Evolutionary conservation across 2,797 vertebrate species (phyloP), one percentile per base, ranked within the genome.

Genomic region (Macropodus opercularis): DNA sequence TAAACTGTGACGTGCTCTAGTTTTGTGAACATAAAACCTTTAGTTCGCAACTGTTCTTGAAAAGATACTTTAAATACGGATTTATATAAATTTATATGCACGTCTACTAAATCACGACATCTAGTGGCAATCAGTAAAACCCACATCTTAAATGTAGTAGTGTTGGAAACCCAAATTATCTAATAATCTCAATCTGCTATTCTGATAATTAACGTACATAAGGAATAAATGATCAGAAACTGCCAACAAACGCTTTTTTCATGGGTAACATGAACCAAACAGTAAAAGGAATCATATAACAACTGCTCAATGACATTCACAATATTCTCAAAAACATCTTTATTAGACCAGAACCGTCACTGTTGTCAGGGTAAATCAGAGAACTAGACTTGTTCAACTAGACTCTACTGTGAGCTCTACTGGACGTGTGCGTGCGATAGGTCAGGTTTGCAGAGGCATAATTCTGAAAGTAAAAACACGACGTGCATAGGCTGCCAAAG

Each of bases 401-500:
- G 18, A 24, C 31, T 6, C 43, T 32, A 3, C 8, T 27, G 54
- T 51, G 23, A 15, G 22, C 36, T 21, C 36, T 51, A 14, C 10
- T 6, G 35, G 11, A 17, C 15, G 6, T 35, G 51, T 24, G 19
- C 46, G 22, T 17, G 13, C n/a, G n/a, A 51, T 48, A 41, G 40
- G 41, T 63, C 47, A 53, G 44, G 14, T 39, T 8, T 10, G 40
- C 26, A 17, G 11, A 27, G 27, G n/a, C 48, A 63, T 19, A 81
- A 29, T 29, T 38, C 42, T 34, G 34, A 24, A 26, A 35, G 17
- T 19, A 69, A 56, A 77, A 72, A 61, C 74, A 78, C 29, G 8
- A 77, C 48, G 76, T 69, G 72, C 60, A 71, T 51, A 74, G 59
- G 35, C 52, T 62, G 53, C 29, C 29, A 67, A 68, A 63, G 64